Evolutionary conservation across 2,888 invertebrate genomes (phyloP).

Genomic region (Leucoma salicis): DNA sequence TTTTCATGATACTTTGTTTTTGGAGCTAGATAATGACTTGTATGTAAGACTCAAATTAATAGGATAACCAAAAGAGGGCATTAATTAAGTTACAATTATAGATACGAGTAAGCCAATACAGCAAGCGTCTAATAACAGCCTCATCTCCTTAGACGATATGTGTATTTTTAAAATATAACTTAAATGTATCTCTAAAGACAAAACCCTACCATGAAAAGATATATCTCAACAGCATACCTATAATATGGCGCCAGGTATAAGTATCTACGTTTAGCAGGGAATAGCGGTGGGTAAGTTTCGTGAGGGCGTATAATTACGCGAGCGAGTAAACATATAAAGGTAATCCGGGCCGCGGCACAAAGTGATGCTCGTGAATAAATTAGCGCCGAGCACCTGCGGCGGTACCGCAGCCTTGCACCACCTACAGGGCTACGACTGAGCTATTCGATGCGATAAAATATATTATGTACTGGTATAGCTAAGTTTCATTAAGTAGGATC

Average conservation of each 20-base stretch:
- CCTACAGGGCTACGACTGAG: constrained; percentile 41
- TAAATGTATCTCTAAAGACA: no score
- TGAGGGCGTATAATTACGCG: constrained; percentile 79
- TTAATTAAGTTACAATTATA: no score
- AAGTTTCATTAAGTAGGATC: no score
- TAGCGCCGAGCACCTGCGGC: constrained; percentile 71
- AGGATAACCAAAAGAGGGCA: no score
- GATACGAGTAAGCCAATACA: no score
- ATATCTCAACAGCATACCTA: constrained; percentile 6
- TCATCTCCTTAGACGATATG: no score
- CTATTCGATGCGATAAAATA: constrained; percentile 1
- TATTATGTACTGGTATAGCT: not conserved
- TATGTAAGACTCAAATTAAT: no score
- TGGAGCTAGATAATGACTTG: no score
- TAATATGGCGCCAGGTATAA: constrained; percentile 16
- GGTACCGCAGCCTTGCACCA: constrained; percentile 53
- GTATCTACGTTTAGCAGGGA: constrained; percentile 12
- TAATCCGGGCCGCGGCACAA: constrained; percentile 80
- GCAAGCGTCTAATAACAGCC: no score
- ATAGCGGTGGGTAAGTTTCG: constrained; percentile 61
- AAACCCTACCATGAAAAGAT: no score
- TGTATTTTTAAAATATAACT: no score
- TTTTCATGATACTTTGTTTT: no score
- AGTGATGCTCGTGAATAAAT: constrained; percentile 79
- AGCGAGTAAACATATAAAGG: constrained; percentile 80